phyloP scores from a whole-genome alignment of 2,113 vertebrate genomes.

The Bufo gargarizans region DNA sequence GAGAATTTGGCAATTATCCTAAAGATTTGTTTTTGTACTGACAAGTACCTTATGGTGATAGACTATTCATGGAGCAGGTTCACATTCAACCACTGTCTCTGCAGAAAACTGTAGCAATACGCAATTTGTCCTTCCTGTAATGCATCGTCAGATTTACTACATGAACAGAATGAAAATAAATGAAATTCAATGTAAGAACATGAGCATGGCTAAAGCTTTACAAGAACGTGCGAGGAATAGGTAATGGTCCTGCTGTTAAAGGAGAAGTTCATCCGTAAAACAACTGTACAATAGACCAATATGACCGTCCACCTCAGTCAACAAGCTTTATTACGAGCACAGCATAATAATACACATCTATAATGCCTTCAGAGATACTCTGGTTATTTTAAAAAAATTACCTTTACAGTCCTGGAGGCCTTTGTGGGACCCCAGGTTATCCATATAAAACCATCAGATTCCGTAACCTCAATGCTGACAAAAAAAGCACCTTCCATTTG shows the following conservation, averaged over 20 bases:
- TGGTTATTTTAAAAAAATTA: too few species aligned
- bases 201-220: slow-evolving; percentile 3
- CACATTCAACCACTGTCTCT: background rate
- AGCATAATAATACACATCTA: background rate
- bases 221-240: background rate
- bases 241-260: background rate
- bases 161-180: background rate
- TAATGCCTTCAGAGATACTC: background rate
- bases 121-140: background rate
- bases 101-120: background rate
- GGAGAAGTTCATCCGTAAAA: background rate
- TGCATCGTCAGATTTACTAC: background rate
- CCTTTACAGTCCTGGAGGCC: too few species aligned
- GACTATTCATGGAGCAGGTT: background rate
- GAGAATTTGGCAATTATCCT: background rate
- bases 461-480: too few species aligned
- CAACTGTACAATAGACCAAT: background rate
- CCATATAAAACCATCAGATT: too few species aligned
- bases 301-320: background rate
- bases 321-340: background rate
- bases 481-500: too few species aligned
- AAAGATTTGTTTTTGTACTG: background rate
- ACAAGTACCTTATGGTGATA: background rate
- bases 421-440: too few species aligned
- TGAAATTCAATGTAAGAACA: slow-evolving; percentile 7